Percentiles rank a stretch among this genome's conserved stretches.
Evolutionary conservation across 2,113 vertebrate genomes (phyloP).

Genomic region (Phycodurus eques): DNA sequence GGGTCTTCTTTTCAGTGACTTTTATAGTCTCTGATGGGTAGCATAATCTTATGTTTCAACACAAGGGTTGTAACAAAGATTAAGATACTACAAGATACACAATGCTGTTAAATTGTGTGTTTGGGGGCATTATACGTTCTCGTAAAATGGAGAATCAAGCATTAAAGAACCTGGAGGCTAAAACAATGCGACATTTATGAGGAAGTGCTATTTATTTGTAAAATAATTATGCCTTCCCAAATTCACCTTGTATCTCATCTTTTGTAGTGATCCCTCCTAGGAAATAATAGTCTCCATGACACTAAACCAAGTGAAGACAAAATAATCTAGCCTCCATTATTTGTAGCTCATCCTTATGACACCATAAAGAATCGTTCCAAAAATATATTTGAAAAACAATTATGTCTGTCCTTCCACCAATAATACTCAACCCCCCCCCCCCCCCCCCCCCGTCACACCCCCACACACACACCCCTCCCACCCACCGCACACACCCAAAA

Average conservation of each 20-base stretch:
- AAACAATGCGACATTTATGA: slow-evolving; percentile 6
- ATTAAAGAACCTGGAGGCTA: slow-evolving; percentile 3
- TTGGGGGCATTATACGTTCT: background rate
- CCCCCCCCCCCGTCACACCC: too few species aligned
- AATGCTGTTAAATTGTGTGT: slow-evolving; percentile 22
- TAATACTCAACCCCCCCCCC: too few species aligned
- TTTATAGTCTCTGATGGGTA: slow-evolving; percentile 5
- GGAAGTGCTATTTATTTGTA: background rate
- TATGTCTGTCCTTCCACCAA: too few species aligned
- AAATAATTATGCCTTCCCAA: background rate
- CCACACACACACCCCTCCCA: too few species aligned
- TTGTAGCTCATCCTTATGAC: background rate
- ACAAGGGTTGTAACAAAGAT: slow-evolving; percentile 11
- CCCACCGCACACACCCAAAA: too few species aligned
- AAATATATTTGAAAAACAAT: too few species aligned
- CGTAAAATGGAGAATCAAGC: slow-evolving; percentile 10
- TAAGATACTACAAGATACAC: slow-evolving; percentile 21
- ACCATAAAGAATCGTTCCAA: background rate
- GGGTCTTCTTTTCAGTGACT: background rate
- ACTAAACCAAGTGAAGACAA: background rate
- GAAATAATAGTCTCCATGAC: background rate
- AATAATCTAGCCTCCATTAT: background rate
- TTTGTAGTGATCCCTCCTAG: background rate
- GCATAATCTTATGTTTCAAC: slow-evolving; percentile 8
- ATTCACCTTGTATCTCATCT: background rate